Evolutionary conservation across 2,113 vertebrate genomes (phyloP).

Genomic region (Channa argus): DNA sequence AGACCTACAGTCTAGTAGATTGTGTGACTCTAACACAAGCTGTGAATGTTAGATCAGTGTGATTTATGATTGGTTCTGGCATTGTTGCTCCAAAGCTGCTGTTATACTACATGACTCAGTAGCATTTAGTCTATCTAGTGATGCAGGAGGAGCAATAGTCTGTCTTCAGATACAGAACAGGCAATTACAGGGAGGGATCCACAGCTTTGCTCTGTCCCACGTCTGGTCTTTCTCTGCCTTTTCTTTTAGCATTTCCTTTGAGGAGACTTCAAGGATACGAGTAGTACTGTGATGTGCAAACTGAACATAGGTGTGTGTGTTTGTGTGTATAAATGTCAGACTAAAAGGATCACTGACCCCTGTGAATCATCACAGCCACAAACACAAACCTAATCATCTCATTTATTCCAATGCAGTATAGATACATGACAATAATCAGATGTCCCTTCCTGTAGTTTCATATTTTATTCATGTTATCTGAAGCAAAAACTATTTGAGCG

Average conservation of each 20-base stretch:
- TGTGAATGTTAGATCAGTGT: background rate
- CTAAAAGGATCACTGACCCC: too few relatives aligned
- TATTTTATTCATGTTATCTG: too few relatives aligned
- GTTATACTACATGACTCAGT: conserved; percentile 13
- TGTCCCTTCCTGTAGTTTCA: too few relatives aligned
- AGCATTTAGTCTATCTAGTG: conserved; percentile 13
- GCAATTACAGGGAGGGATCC: conserved; percentile 31
- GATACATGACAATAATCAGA: too few relatives aligned
- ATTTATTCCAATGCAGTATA: too few relatives aligned
- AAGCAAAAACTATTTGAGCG: too few relatives aligned
- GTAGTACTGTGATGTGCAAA: background rate
- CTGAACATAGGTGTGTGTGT: background rate
- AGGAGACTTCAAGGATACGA: conserved; percentile 1
- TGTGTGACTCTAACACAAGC: background rate
- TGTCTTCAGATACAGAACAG: conserved; percentile 7
- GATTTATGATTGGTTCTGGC: too few relatives aligned
- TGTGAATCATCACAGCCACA: too few relatives aligned
- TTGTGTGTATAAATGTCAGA: too few relatives aligned
- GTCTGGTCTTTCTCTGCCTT: background rate
- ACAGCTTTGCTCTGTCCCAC: background rate
- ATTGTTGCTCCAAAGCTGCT: background rate
- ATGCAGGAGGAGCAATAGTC: background rate
- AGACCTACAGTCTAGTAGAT: background rate
- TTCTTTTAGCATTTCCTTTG: conserved; percentile 12
- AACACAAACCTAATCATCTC: too few relatives aligned